These are phyloP conservation scores for Drosophila littoralis DNA, from an alignment of 1,140 invertebrate genomes.

Conservation along the genomic window DNA sequence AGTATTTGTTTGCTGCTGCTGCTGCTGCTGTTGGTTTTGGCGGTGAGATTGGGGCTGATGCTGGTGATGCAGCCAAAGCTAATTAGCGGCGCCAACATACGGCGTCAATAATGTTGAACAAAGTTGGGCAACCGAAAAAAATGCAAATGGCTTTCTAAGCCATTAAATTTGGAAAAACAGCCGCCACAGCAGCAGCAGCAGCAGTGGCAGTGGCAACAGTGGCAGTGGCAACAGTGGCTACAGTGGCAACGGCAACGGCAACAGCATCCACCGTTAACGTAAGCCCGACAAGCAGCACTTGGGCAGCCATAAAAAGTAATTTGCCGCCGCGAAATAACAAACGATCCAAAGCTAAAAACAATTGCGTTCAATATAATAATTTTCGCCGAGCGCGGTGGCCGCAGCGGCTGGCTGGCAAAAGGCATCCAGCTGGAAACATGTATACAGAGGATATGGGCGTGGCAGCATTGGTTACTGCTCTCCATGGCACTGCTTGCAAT, in stretches of 20 bases:
- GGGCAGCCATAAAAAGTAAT: conserved; percentile 79
- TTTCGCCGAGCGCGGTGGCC: conserved; percentile 44
- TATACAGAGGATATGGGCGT: not conserved
- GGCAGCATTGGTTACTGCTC: not conserved
- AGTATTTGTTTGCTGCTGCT: conserved; percentile 18
- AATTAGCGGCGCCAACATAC: conserved; percentile 63
- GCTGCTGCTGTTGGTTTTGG: not conserved
- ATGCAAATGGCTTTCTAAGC: conserved; percentile 83
- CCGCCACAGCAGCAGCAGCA: conserved; percentile 55
- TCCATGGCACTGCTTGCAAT: conserved; percentile 11
- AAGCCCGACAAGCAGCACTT: conserved; percentile 34
- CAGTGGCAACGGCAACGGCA: conserved; percentile 4
- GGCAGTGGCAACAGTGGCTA: not conserved
- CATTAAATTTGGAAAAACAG: conserved; percentile 83
- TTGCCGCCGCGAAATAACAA: conserved; percentile 81
- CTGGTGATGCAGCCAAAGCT: conserved; percentile 19
- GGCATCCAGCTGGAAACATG: conserved; percentile 56
- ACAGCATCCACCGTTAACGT: conserved; percentile 25
- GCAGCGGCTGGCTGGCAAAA: conserved; percentile 14
- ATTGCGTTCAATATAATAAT: conserved; percentile 84
- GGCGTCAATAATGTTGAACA: conserved; percentile 74
- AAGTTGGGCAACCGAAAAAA: conserved; percentile 72
- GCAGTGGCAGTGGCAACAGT: not conserved
- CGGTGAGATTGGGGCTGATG: not conserved
- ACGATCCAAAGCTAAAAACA: conserved; percentile 81